Percentiles rank a stretch among this genome's conserved stretches.
Conservation (phyloP, 2,113 vertebrate species). For the Limnothrissa miodon region DNA sequence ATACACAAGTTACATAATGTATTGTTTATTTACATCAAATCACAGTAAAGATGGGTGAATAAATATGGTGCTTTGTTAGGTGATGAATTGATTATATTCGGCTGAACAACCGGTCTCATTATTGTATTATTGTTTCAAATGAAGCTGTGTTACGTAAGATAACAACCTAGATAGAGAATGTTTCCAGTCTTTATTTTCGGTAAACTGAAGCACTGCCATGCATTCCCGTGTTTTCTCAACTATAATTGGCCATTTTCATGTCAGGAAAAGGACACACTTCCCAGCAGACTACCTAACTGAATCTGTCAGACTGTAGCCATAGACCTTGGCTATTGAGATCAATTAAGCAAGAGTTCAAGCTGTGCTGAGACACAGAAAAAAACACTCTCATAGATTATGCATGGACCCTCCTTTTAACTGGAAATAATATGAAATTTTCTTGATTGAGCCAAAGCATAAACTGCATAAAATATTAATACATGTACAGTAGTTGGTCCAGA, state of each 20-base stretch:
- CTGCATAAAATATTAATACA: neutral
- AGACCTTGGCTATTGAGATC: slow-evolving; percentile 39
- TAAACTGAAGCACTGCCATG: neutral
- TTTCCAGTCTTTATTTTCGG: neutral
- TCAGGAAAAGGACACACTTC: slow-evolving; percentile 38
- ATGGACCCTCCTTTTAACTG: neutral
- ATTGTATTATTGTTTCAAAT: neutral
- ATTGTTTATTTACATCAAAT: neutral
- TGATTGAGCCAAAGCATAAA: neutral
- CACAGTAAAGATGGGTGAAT: neutral
- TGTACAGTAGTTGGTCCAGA: neutral
- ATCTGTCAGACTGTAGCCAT: slow-evolving; percentile 46
- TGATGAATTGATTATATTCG: neutral
- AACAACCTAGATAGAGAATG: neutral
- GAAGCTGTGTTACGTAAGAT: neutral
- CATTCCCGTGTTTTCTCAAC: slow-evolving; percentile 17
- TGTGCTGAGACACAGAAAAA: slow-evolving; percentile 41
- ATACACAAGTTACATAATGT: neutral
- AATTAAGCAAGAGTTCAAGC: slow-evolving; percentile 51
- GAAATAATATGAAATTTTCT: neutral
- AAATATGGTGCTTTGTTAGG: neutral
- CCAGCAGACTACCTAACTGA: slow-evolving; percentile 39
- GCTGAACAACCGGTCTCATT: neutral
- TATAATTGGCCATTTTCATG: slow-evolving; percentile 35
- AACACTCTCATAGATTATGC: neutral